Evolutionary conservation across 2,888 invertebrate species (phyloP), one percentile per base, ranked within the genome.

Genomic region (Schizotus pectinicornis): DNA sequence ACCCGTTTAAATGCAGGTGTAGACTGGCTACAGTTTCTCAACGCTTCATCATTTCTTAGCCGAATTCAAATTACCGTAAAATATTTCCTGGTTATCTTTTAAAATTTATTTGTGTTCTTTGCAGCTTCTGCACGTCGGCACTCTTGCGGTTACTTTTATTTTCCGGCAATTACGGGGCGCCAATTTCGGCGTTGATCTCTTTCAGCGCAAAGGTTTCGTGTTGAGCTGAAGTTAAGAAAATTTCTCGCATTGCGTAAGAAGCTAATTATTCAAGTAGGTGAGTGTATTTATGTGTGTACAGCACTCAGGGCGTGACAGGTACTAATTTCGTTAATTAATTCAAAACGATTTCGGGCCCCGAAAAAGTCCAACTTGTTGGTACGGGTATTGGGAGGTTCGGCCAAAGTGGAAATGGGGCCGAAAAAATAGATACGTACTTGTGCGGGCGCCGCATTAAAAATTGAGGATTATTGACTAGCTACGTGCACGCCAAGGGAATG

Each of bases 401-500:
- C 5, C 22, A 22, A 22, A 22, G 22, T 22, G 5, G 22, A 22
- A 22, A 22, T 22, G 22, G 5, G 22, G 5, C 22, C 22, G 22
- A 50, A 41, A 49, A 42, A 41, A 12, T 54, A 54, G 47, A 47
- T 54, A 46, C 46, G 37, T 54, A 54, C 41, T 41, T 35, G 47
- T 47, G 47, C 46, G 39, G 47, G 31, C 35, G 41, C 42, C 12
- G 43, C 51, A 56, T 59, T 59, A 59, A 59, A 59, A 47, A 59
- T 59, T 59, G 55, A 59, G 11, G 39, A 47, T 41, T 59, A 59
- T 59, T 43, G 59, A 59, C 51, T 57, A 46, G 37, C 51, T 43
- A 35, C 53, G 32, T 34, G 49, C 60, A 60, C 56, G 60, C 60
- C 49, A 56, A 60, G 56, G 56, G 60, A 60, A 60, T 47, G 53